phyloP scores from a whole-genome alignment of 2,113 vertebrate species.

The Aspiorhynchus laticeps region DNA sequence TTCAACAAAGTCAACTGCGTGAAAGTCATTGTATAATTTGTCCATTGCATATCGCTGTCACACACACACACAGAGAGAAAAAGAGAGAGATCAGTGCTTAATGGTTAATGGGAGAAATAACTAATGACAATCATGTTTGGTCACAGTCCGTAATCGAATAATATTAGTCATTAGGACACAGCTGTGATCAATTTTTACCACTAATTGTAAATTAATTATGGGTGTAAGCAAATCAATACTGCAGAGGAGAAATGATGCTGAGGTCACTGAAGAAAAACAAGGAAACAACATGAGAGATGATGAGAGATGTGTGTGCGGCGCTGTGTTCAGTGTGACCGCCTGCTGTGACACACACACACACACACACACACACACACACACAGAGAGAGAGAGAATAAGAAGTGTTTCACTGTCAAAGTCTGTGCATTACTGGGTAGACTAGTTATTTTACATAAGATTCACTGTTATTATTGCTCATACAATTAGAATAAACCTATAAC shows the following conservation, averaged over 20 bases:
- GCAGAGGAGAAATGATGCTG: neutral
- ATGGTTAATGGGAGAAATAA: constrained; percentile 5
- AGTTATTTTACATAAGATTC: neutral
- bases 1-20: neutral
- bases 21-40: constrained; percentile 21
- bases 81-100: neutral
- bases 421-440: neutral
- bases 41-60: neutral
- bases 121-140: constrained; percentile 24
- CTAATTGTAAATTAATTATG: constrained; percentile 43
- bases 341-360: neutral
- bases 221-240: constrained; percentile 17
- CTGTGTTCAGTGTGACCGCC: neutral
- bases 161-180: constrained; percentile 38
- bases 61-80: neutral
- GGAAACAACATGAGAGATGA: neutral
- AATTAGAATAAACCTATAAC: neutral
- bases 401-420: neutral
- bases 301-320: neutral
- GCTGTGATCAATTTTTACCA: constrained; percentile 35
- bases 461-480: neutral
- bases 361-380: neutral
- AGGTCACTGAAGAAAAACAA: constrained; percentile 14
- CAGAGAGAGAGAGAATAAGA: neutral
- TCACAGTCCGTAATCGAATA: constrained; percentile 14